These are phyloP conservation scores for Lamellibrachia satsuma DNA, from an alignment of 2,888 invertebrate species.

Conservation along the genomic window DNA sequence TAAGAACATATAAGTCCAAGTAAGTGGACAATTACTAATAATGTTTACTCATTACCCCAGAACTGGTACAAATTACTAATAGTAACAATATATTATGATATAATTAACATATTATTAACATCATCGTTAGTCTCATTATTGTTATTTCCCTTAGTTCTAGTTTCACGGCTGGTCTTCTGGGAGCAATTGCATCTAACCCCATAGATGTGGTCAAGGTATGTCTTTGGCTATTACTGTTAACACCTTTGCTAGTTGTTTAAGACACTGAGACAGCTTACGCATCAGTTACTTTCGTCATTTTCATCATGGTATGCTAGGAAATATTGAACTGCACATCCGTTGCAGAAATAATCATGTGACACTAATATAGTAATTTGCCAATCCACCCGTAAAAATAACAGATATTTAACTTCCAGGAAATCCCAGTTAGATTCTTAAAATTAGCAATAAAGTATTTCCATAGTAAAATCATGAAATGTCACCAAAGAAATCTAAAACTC, in stretches of 20 bases:
- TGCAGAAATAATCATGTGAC: not conserved
- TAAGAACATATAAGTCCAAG: too few relatives aligned
- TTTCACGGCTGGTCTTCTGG: constrained; percentile 89
- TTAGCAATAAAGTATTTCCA: too few relatives aligned
- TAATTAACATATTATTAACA: not conserved
- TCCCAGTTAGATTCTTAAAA: too few relatives aligned
- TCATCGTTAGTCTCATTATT: not conserved
- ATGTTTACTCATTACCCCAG: not conserved
- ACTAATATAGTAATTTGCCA: not conserved
- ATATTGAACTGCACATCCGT: not conserved
- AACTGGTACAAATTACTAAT: not conserved
- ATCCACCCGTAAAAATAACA: too few relatives aligned
- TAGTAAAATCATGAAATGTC: too few relatives aligned
- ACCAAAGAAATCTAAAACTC: too few relatives aligned
- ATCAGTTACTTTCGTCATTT: not conserved
- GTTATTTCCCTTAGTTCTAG: constrained; percentile 77
- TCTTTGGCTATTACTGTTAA: constrained; percentile 39
- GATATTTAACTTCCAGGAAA: too few relatives aligned
- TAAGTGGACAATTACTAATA: not conserved
- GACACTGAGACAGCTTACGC: not conserved
- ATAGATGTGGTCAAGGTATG: constrained; percentile 90
- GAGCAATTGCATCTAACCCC: constrained; percentile 92
- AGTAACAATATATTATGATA: constrained; percentile 1
- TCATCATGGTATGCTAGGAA: not conserved
- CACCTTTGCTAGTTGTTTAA: not conserved